phyloP scores from a whole-genome alignment of 2,888 invertebrate species.

The Aleiodes leptofemur region DNA sequence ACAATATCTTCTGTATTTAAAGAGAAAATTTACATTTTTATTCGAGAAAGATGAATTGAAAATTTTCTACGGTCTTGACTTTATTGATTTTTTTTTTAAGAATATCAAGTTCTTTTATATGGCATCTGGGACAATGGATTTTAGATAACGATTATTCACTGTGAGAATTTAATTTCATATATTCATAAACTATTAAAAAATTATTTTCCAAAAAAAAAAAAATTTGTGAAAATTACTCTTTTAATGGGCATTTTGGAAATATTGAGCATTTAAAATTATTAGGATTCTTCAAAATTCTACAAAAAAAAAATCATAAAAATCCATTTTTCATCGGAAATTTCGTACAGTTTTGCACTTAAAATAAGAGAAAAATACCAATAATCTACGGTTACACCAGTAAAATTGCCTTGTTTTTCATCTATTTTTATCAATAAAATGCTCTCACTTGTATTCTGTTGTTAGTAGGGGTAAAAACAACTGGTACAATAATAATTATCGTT shows the following conservation, averaged over 20 bases:
- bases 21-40: too few species aligned
- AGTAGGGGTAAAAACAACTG: slow-evolving; percentile 1
- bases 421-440: slow-evolving; percentile 16
- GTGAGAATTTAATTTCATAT: neutral
- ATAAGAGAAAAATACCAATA: slow-evolving; percentile 1
- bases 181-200: slow-evolving; percentile 10
- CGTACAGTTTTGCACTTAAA: neutral
- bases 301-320: too few species aligned
- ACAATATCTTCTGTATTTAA: too few species aligned
- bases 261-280: too few species aligned
- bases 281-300: too few species aligned
- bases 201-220: slow-evolving; percentile 8
- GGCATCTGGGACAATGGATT: slow-evolving; percentile 1
- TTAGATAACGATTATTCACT: neutral
- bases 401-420: neutral
- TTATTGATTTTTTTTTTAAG: neutral
- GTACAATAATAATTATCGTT: slow-evolving; percentile 44
- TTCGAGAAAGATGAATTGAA: too few species aligned
- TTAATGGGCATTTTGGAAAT: too few species aligned
- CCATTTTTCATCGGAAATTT: neutral
- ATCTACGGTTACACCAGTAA: neutral
- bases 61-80: too few species aligned
- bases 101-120: neutral
- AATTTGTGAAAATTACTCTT: too few species aligned
- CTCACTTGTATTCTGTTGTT: slow-evolving; percentile 11